Percentiles rank a stretch among this genome's conserved stretches.
Evolutionary conservation across 2,888 invertebrate genomes (phyloP).

Genomic region (Latrodectus hesperus): DNA sequence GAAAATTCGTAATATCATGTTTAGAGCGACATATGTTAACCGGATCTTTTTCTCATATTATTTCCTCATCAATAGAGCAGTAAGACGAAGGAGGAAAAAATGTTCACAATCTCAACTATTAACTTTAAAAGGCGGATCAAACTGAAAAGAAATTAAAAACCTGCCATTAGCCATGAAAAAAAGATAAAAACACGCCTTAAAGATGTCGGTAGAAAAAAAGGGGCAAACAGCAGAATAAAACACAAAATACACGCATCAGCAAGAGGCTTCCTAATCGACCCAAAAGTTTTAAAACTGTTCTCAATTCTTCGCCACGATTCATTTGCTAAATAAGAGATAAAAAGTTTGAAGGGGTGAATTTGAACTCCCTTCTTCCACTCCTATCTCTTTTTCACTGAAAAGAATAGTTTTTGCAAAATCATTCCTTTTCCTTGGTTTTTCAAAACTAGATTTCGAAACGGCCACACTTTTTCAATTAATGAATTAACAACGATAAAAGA

Average conservation of each 20-base stretch:
- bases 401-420: conserved; percentile 17
- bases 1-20: background rate
- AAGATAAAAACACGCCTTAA: conserved; percentile 15
- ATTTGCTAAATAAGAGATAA: conserved; percentile 60
- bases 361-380: background rate
- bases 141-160: conserved; percentile 53
- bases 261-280: conserved; percentile 57
- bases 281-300: conserved; percentile 57
- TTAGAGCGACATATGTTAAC: background rate
- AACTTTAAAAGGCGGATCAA: conserved; percentile 32
- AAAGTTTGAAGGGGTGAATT: conserved; percentile 37
- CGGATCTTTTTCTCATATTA: background rate
- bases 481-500: conserved; percentile 30
- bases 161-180: conserved; percentile 33
- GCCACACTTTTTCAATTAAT: conserved; percentile 48
- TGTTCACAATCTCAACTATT: conserved; percentile 32
- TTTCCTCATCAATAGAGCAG: conserved; percentile 6
- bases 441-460: background rate
- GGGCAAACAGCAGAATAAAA: conserved; percentile 39
- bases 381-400: conserved; percentile 3
- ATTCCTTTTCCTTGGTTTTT: background rate
- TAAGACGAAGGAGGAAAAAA: conserved; percentile 11
- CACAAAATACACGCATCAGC: conserved; percentile 57
- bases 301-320: conserved; percentile 50
- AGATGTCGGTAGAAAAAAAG: conserved; percentile 16